Conservation (phyloP, 2,888 invertebrate genomes). For the Coelogynopora nodosa region DNA sequence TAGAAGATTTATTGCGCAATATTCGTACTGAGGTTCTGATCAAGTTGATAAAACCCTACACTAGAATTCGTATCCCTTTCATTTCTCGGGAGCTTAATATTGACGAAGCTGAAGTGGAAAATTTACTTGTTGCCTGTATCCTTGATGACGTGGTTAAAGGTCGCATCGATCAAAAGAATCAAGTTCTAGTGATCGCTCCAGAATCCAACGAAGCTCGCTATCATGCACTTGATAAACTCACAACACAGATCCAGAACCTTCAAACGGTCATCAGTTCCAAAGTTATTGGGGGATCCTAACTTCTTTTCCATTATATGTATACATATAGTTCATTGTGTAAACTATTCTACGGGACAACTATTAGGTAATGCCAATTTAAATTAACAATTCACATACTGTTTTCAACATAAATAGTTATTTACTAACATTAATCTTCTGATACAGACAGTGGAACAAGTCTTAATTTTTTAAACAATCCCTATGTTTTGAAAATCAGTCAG, state of each 20-base stretch:
- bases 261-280: conserved; percentile 28
- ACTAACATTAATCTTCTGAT: too few species aligned
- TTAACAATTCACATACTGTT: too few species aligned
- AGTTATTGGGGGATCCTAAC: not conserved
- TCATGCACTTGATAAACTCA: conserved; percentile 90
- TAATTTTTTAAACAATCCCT: too few species aligned
- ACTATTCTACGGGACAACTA: not conserved
- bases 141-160: conserved; percentile 74
- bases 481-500: too few species aligned
- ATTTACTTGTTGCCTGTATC: conserved; percentile 91
- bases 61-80: conserved; percentile 92
- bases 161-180: conserved; percentile 76
- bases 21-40: conserved; percentile 94
- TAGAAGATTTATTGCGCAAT: conserved; percentile 90
- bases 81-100: conserved; percentile 70
- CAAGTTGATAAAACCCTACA: conserved; percentile 93
- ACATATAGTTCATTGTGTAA: not conserved
- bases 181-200: conserved; percentile 81
- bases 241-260: conserved; percentile 57
- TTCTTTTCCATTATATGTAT: conserved; percentile 19
- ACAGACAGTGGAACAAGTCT: too few species aligned
- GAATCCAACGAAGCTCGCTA: conserved; percentile 69
- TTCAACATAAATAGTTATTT: too few species aligned
- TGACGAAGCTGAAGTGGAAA: conserved; percentile 76
- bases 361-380: too few species aligned